Conservation (phyloP, 2,797 vertebrate species). For the Sciurus carolinensis region DNA sequence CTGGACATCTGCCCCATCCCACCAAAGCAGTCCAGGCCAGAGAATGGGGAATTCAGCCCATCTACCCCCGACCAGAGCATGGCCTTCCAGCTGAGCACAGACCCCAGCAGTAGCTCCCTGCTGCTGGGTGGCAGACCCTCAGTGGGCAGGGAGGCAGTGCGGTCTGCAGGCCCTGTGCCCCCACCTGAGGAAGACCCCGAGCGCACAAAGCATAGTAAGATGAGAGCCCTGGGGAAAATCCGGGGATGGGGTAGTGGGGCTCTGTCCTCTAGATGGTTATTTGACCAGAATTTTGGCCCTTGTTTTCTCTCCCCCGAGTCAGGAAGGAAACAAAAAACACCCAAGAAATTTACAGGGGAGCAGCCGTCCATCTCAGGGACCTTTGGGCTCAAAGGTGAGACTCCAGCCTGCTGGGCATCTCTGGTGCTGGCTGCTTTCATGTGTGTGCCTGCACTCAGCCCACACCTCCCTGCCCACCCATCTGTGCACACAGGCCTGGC, state of each 20-base stretch:
- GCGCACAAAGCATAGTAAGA: constrained; percentile 98
- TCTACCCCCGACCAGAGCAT: constrained; percentile 87
- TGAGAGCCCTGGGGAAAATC: constrained; percentile 70
- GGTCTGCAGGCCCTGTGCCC: constrained; percentile 88
- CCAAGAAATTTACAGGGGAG: constrained; percentile 99
- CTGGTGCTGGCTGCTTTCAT: accelerated
- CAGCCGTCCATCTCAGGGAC: constrained; percentile 99
- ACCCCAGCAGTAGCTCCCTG: constrained; percentile 85
- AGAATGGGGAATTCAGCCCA: constrained; percentile 93
- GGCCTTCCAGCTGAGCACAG: constrained; percentile 88
- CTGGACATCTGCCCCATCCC: constrained; percentile 91
- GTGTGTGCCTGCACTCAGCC: neutral
- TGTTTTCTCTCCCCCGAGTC: constrained; percentile 92
- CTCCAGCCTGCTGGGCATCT: neutral
- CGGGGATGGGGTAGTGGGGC: neutral
- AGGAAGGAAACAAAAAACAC: constrained; percentile 99
- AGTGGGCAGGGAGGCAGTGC: constrained; percentile 90
- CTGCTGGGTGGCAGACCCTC: constrained; percentile 85
- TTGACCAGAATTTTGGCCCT: constrained; percentile 90
- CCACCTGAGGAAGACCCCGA: constrained; percentile 95
- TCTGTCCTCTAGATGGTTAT: constrained; percentile 73
- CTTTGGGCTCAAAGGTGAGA: constrained; percentile 97
- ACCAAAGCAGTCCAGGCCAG: constrained; percentile 93
- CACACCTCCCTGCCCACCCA: accelerated
- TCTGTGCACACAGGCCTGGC: constrained; percentile 92